phyloP scores from a whole-genome alignment of 2,113 vertebrate species.

The Gorsachius goisagi region DNA sequence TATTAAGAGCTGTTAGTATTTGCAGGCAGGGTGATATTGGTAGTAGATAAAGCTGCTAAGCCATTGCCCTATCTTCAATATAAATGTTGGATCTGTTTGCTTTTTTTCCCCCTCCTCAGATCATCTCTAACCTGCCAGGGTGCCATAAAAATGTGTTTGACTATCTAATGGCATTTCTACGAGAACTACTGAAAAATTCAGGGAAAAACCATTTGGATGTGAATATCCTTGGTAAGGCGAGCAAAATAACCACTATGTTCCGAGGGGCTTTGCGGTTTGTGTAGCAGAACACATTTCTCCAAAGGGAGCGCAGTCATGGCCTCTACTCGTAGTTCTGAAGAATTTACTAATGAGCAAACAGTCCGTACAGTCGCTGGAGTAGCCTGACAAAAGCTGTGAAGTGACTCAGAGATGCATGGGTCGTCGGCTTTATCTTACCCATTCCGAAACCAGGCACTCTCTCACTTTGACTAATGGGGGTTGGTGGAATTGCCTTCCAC shows the following conservation, averaged over 20 bases:
- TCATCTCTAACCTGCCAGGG: conserved; percentile 82
- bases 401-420: accelerated
- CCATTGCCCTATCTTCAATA: neutral
- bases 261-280: no score
- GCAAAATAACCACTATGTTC: neutral
- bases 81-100: neutral
- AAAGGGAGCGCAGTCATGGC: accelerated
- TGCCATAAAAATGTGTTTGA: conserved; percentile 92
- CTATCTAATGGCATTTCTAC: conserved; percentile 91
- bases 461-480: neutral
- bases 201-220: conserved; percentile 87
- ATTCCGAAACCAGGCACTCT: accelerated
- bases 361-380: accelerated
- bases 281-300: neutral
- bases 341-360: accelerated
- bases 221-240: conserved; percentile 86
- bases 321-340: neutral
- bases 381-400: no score
- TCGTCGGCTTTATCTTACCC: no score
- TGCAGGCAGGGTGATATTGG: neutral
- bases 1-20: neutral
- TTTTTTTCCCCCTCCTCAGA: conserved; percentile 63
- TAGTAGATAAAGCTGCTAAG: neutral
- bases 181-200: conserved; percentile 88
- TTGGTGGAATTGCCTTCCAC: neutral